Evolutionary conservation across 2,797 vertebrate species (phyloP), one percentile per base, ranked within the genome.

Genomic region (Prionace glauca): DNA sequence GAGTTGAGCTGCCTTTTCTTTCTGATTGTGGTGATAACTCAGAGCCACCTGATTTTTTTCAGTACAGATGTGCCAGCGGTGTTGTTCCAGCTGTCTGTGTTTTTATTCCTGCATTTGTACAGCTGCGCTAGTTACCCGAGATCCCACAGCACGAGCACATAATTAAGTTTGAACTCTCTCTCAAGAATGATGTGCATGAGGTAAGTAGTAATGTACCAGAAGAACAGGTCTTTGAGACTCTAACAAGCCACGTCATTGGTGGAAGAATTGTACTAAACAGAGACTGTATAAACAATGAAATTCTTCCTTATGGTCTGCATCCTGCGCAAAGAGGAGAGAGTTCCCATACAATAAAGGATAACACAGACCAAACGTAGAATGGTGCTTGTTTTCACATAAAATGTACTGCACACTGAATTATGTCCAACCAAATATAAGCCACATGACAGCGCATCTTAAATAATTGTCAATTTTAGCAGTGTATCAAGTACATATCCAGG

Each of bases 241-340:
- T n/a, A 91, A 62, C 88, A 91, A 91, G 36, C 60, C 88, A 91
- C 65, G 60, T 91, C 65, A 91, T 65, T 91, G 88, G 65, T 62
- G 60, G 29, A 91, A 65, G 88, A n/a, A 65, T 65, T n/a, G 10
- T 65, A 60, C 29, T n/a, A 9, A 91, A 91, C 62, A 65, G 88
- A 62, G n/a, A n/a, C 32, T 91, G 32, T 36, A 91, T 9, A 91
- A 91, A 65, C 60, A 65, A 5, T 65, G 4, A 32, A 62, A 9
- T 62, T 65, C 60, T 36, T 62, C 60, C 88, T 65, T n/a, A n/a
- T 0, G 32, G 88, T 91, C n/a, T 36, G 88, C 20, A 14, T 90
- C 12, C 14, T 36, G 50, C 60, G 56, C 84, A 87, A n/a, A 84
- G 0, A n/a, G 56, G 56, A n/a, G 18, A 36, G 12, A 0, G 56